Base-by-base conservation (phyloP, 2,113 vertebrate species). In the Aspiorhynchus laticeps region DNA sequence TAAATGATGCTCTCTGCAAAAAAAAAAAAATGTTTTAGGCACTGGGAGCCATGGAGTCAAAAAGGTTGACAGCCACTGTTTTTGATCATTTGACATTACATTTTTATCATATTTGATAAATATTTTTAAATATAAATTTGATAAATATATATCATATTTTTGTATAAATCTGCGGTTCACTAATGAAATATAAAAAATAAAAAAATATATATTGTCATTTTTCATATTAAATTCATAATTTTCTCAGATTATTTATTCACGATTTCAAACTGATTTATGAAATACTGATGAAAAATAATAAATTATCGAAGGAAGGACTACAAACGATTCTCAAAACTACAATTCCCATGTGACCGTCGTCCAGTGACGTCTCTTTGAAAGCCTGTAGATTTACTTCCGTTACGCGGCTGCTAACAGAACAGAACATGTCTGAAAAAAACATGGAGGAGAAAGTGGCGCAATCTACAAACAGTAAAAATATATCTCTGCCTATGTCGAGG, bases 401-500 rank as follows among this genome's bases (percentile, higher is more conserved):
- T 83, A 67, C 77, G 38, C 86, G 56, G 36, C 80, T 67, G 38
- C 53, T 71, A 7, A 24, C 21, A 63, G 65, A 84, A 80, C 9
- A 53, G 67, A 93, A 93, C 63, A 95, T 95, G 95, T 95, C 92
- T 83, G 90, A 88, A 69, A 28, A 89, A 26, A 93, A 65, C 59
- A 84, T 89, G 28, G 92, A 84, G 74, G 90, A 90, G 21, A 94
- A 94, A 90, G 96, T 90, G 53, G 90, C 91, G 6, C 90, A 91
- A 43, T 59, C 92, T 46, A 79, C 91, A 0, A 75, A 78, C 1
- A 94, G 88, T 90, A 95, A 96, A 79, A 90, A 89, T 38, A 94
- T 98, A 84, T 98, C 97, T 41, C 94, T 99, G 19, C 98, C 98
- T 0, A 92, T 97, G 41, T 97, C 98, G 78, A 95, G 98, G 3